These are phyloP conservation scores for Dynastes grantii DNA, from an alignment of 2,888 invertebrate species.

Conservation along the genomic window DNA sequence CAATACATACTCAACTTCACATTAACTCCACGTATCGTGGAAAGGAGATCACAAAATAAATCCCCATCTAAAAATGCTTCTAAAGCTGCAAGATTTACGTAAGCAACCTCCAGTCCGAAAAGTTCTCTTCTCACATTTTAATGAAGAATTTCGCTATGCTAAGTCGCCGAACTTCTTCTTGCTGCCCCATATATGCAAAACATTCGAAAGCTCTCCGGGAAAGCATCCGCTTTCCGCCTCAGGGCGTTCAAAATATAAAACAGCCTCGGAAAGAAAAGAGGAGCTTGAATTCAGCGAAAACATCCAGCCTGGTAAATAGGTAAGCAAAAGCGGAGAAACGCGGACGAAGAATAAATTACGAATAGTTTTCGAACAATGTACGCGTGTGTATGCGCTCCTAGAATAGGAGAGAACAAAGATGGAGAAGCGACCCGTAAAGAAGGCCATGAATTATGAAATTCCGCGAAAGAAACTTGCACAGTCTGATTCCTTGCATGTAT, in stretches of 20 bases:
- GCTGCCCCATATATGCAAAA: conserved; percentile 14
- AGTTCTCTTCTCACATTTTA: background rate
- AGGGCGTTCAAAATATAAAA: conserved; percentile 29
- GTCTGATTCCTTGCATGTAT: background rate
- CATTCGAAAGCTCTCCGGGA: conserved; percentile 23
- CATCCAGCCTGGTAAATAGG: background rate
- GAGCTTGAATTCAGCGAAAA: too few relatives aligned
- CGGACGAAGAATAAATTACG: conserved; percentile 54
- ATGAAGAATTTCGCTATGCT: conserved; percentile 41
- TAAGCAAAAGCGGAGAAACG: conserved; percentile 19
- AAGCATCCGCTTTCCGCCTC: conserved; percentile 13
- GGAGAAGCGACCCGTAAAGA: conserved; percentile 34
- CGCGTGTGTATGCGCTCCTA: conserved; percentile 7
- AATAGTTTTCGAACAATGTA: conserved; percentile 57
- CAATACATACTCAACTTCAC: too few relatives aligned
- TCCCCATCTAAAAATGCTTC: too few relatives aligned
- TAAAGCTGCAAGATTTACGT: too few relatives aligned
- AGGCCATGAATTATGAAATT: conserved; percentile 63
- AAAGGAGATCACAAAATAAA: too few relatives aligned
- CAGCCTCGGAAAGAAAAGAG: background rate
- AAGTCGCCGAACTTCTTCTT: conserved; percentile 31
- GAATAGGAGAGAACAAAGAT: conserved; percentile 23
- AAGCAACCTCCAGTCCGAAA: background rate
- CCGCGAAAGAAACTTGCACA: conserved; percentile 57
- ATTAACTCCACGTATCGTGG: too few relatives aligned